Base-by-base conservation (phyloP, 2,113 vertebrate genomes). In the Dicrurus megarhynchus region DNA sequence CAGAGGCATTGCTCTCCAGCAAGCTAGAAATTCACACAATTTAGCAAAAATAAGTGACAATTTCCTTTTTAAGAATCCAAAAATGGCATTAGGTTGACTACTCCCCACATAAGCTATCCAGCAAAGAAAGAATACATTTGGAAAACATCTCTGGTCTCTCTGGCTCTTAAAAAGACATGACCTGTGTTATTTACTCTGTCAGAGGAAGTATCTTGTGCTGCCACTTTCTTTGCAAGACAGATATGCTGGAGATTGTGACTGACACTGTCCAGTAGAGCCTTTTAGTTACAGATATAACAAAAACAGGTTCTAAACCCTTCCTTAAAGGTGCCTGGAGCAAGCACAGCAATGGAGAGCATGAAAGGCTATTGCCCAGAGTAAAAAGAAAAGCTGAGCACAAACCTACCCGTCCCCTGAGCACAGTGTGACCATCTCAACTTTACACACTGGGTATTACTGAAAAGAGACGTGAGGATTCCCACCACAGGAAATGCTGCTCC, bases 371-470 rank as follows among this genome's bases (percentile, higher is more conserved):
- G 2, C 33, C 60, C 30, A 61, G 30, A 82, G 28, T 5, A 5
- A 41, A 79, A 60, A 21, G 39, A 79, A 27, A 30, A 44, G 21
- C 15, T 55, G 41, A 69, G 30, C 10, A 47, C 21, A 47, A 91
- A 49, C 1, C n/a, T 18, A 32, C 2, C 1, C n/a, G n/a, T 7
- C 3, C 13, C 3, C 46, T 14, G 14, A 75, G 37, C 33, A 69
- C 33, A 37, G 13, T 3, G 17, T 7, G 37, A 77, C 80, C 13
- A 70, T 11, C 35, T 52, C 74, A n/a, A 1, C 28, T 39, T 60
- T 18, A 75, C 81, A 46, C 56, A 19, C 6, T 20, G 70, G 33
- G 3, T 3, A 88, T 6, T 3, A 68, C 55, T 35, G 47, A 24
- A 37, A 61, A 53, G 10, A 79, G 57, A 23, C 4, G 3, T 3